These are phyloP conservation scores for cat (Felis catus) DNA, from an alignment of 2,113 vertebrate genomes.

Conservation along the genomic window F.catus_Fca126_mat1.0 CM031419.1:66278501-66279000, in stretches of 20 bases:
- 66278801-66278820: neutral
- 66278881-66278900: neutral
- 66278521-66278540: neutral
- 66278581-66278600: neutral
- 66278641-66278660: neutral
- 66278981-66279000: constrained; percentile 62
- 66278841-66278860: neutral
- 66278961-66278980: constrained; percentile 51
- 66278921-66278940: neutral
- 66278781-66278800: constrained; percentile 48
- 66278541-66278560: neutral
- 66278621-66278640: neutral
- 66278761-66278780: neutral
- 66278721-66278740: neutral
- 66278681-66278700: neutral
- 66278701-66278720: neutral
- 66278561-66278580: neutral
- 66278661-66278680: neutral
- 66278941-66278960: constrained; percentile 62
- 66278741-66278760: neutral
- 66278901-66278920: neutral
- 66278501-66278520: neutral
- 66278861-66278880: neutral
- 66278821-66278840: neutral
- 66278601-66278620: neutral